These are phyloP conservation scores for Lucilia cuprina DNA, from an alignment of 1,140 invertebrate species.

Conservation along the genomic window DNA sequence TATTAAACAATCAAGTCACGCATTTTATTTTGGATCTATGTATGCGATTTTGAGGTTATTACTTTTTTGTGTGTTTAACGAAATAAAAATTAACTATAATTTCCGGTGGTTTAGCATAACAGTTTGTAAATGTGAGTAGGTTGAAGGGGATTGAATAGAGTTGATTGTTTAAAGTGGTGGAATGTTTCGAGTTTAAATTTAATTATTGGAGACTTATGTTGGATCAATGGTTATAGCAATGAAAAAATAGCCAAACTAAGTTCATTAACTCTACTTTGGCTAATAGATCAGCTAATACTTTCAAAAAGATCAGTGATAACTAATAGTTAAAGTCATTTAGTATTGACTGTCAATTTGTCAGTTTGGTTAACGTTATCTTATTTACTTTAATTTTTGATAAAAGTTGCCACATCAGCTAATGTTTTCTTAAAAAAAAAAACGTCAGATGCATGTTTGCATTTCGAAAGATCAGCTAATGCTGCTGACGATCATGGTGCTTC, in stretches of 20 bases:
- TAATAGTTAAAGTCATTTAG: no score
- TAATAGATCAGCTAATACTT: no score
- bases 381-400: no score
- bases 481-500: neutral
- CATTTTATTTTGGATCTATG: neutral
- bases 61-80: neutral
- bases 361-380: neutral
- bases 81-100: neutral
- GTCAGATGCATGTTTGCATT: neutral
- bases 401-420: neutral
- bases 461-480: neutral
- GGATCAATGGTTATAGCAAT: no score
- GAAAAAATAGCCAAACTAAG: no score
- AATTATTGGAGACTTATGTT: no score
- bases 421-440: neutral
- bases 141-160: neutral
- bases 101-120: conserved; percentile 16
- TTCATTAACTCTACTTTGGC: no score
- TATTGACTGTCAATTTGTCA: no score
- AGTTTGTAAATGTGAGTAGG: neutral
- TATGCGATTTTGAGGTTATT: conserved; percentile 14
- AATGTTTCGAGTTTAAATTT: no score
- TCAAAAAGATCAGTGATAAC: no score
- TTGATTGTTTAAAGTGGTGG: no score
- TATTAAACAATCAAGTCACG: conserved; percentile 12